A percentile compares a stretch with the other conserved stretches of the same genome.
These are phyloP conservation scores for Paralichthys olivaceus DNA, from an alignment of 2,113 vertebrate genomes.

Conservation along the genomic window DNA sequence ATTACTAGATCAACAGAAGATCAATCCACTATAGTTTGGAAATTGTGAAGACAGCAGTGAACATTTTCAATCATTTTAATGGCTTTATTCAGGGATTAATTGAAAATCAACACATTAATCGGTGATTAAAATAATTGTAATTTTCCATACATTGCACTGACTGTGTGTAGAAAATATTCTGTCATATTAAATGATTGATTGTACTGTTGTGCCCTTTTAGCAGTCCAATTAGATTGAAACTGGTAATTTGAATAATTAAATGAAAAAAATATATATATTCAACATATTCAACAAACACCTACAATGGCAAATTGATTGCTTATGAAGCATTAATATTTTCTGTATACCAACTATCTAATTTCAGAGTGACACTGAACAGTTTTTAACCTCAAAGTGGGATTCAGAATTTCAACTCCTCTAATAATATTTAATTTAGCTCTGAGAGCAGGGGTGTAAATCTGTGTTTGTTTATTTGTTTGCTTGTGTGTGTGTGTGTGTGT, in stretches of 20 bases:
- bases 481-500: background rate
- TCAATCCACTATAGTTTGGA: too few relatives aligned
- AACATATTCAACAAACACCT: background rate
- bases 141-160: background rate
- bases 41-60: background rate
- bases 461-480: slow-evolving; percentile 10
- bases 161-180: background rate
- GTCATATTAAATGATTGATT: background rate
- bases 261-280: background rate
- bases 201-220: background rate
- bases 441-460: slow-evolving; percentile 20
- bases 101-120: background rate
- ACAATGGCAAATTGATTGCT: background rate
- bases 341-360: background rate
- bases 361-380: slow-evolving; percentile 2
- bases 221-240: background rate
- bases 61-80: background rate
- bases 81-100: background rate
- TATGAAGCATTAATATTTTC: background rate
- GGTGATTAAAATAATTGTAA: background rate
- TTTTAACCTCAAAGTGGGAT: slow-evolving; percentile 16
- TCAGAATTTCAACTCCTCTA: too few relatives aligned
- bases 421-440: slow-evolving; percentile 18
- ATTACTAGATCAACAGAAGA: too few relatives aligned
- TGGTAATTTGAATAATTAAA: background rate